phyloP scores from a whole-genome alignment of 2,113 vertebrate genomes.

The Gymnarchus niloticus region DNA sequence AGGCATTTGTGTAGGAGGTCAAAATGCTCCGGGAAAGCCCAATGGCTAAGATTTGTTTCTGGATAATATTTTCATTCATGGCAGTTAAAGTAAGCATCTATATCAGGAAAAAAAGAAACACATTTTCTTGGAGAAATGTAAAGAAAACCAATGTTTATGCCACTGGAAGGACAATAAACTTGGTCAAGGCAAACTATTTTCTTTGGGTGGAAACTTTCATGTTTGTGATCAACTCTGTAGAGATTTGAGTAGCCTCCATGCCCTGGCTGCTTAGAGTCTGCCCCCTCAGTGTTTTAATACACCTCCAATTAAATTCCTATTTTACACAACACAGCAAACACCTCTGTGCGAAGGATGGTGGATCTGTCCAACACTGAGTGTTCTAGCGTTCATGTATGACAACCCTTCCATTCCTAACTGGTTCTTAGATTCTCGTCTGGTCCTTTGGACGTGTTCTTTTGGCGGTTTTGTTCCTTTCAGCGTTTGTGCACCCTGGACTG shows the following conservation, averaged over 20 bases:
- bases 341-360: too few relatives aligned
- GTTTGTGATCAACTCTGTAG: constrained; percentile 2
- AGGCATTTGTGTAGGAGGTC: background rate
- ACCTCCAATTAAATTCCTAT: background rate
- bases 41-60: background rate
- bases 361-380: too few relatives aligned
- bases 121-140: background rate
- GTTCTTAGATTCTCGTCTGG: too few relatives aligned
- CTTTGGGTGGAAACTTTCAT: background rate
- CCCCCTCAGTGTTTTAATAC: background rate
- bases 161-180: background rate
- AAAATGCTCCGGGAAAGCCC: too few relatives aligned
- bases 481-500: too few relatives aligned
- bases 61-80: background rate
- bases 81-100: background rate
- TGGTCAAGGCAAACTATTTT: background rate
- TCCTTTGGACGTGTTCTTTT: too few relatives aligned
- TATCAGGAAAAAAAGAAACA: background rate
- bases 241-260: background rate
- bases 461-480: too few relatives aligned
- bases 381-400: too few relatives aligned
- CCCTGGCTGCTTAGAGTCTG: background rate
- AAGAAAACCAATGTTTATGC: background rate
- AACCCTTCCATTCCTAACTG: too few relatives aligned
- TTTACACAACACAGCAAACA: too few relatives aligned